Evolutionary conservation across 2,797 vertebrate species (phyloP), one percentile per base, ranked within the genome.

Genomic region (Echeneis naucrates): DNA sequence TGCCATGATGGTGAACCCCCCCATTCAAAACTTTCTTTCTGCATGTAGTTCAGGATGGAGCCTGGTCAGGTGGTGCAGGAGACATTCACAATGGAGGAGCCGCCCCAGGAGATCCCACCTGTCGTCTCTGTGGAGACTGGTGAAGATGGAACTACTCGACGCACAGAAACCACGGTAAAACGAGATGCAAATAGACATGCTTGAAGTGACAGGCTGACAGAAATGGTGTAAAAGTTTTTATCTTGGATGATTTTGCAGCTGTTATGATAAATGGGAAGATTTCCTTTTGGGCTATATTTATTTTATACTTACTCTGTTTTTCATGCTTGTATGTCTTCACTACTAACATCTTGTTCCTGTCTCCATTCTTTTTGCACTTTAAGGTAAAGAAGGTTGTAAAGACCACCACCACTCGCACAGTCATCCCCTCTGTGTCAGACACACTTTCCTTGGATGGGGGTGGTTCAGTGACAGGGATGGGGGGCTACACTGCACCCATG

Each of bases 371-470:
- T 9, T 61, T 57, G 32, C n/a, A 51, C 14, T 62, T 69, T 4
- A 74, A 99, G 97, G 96, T 98, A 50, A 98, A 97, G 92, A 98
- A 97, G 80, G 94, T 96, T 24, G 95, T 97, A 40, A 99, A 97
- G 92, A 97, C 96, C 0, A 95, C 96, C 87, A 96, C 96, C 54
- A 97, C 96, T 0, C 95, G 97, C 74, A 98, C 95, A 0, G 96
- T 98, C 67, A 93, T 95, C 51, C 95, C 95, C 52, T 96, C 97
- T 19, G 93, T 91, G 81, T 96, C 97, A 0, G 97, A 98, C 2
- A 96, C 95, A 21, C 83, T 98, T 44, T 97, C 97, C 56, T 68
- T 96, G 75, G 97, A 98, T 50, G 95, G 95, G 0, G 94, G 95
- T 0, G 88, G 96, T 57, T 93, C 96, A 0, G 74, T 92, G 67